Evolutionary conservation across 2,113 vertebrate genomes (phyloP).

Genomic region (Syrrhaptes paradoxus): DNA sequence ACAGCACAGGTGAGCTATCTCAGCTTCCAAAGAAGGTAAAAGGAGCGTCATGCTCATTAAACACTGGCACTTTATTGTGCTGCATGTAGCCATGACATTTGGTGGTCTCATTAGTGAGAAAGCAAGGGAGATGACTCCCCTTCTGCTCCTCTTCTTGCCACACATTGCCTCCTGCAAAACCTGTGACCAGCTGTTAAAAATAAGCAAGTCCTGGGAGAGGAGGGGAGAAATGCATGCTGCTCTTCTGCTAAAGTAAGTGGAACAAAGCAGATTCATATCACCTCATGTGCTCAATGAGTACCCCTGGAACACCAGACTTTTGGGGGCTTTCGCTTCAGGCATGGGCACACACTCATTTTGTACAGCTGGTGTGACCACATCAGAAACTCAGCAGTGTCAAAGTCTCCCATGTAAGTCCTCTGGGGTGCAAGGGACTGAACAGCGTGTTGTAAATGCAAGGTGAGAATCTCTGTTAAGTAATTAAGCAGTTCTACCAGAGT

Average conservation of each 20-base stretch:
- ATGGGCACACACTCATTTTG: neutral
- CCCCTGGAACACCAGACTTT: neutral
- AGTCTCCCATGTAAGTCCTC: neutral
- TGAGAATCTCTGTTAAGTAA: neutral
- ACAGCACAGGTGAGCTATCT: neutral
- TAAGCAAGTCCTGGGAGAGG: neutral
- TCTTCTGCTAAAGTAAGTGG: neutral
- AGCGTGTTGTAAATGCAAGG: neutral
- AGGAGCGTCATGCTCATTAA: neutral
- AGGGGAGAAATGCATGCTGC: neutral
- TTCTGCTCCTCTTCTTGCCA: neutral
- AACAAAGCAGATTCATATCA: neutral
- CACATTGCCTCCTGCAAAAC: neutral
- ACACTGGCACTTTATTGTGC: neutral
- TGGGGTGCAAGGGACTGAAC: neutral
- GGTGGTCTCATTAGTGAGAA: neutral
- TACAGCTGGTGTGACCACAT: neutral
- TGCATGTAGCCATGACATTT: neutral
- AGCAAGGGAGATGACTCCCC: neutral
- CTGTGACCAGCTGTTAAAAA: neutral
- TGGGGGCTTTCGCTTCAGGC: neutral
- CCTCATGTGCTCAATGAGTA: neutral
- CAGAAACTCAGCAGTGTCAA: neutral
- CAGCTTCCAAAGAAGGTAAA: conserved; percentile 4
- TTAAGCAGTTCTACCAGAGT: neutral